Evolutionary conservation across 1,140 invertebrate genomes (phyloP), one percentile per base, ranked within the genome.

Genomic region (Watersipora subatra): DNA sequence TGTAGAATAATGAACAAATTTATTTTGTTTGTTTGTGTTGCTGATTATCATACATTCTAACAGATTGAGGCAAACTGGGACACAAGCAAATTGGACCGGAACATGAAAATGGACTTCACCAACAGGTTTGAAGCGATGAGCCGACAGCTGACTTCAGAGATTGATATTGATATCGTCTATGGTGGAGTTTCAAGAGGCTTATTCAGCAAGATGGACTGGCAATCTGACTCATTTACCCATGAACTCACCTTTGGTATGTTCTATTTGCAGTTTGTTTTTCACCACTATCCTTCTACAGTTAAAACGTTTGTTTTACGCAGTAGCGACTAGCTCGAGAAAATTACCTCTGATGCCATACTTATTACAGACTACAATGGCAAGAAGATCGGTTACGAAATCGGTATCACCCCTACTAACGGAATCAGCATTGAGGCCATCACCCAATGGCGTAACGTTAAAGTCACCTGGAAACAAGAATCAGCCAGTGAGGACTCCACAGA

Each of bases 31-130:
- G n/a, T n/a, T n/a, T n/a, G n/a, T n/a, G n/a, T n/a, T n/a, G n/a
- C n/a, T n/a, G n/a, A n/a, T n/a, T n/a, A n/a, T n/a, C n/a, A n/a
- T n/a, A n/a, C n/a, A n/a, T n/a, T n/a, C n/a, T n/a, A n/a, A 7
- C n/a, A 46, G 34, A 12, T 46, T 46, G 34, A 46, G 34, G 58
- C 58, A 7, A 59, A 59, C 58, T 59, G 58, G 58, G 27, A 59
- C 27, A 59, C 58, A 7, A 28, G 7, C 7, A 17, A 7, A 7
- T 12, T 17, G 7, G 58, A 59, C 22, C 7, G 22, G 22, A 59
- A 25, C 22, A 22, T 22, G 7, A 24, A 28, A 17, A 7, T 59
- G 17, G 58, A 59, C 7, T 12, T 59, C 22, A n/a, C n/a, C 34
- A 46, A 46, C 34, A 46, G n/a, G 34, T 46, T 46, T 46, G 34